Percentiles rank a stretch among this genome's conserved stretches.
These are phyloP conservation scores for Entomyzon cyanotis DNA, from an alignment of 2,113 vertebrate genomes.

Conservation along the genomic window DNA sequence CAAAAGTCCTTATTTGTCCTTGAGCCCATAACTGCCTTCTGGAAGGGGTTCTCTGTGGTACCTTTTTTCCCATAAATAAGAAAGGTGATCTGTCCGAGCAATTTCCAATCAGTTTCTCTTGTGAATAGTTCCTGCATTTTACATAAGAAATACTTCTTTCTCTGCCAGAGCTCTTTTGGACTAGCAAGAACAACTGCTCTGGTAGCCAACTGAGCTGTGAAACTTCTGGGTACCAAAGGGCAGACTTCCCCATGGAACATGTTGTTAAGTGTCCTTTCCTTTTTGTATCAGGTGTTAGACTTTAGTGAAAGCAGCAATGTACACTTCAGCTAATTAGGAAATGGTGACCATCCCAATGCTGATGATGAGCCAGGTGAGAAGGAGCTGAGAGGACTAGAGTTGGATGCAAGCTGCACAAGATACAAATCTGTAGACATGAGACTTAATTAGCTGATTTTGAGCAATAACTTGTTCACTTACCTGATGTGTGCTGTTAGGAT, in stretches of 20 bases:
- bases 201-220: neutral
- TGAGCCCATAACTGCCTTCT: neutral
- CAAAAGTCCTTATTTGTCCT: neutral
- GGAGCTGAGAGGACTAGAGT: neutral
- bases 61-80: neutral
- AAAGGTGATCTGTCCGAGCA: neutral
- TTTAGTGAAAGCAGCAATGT: neutral
- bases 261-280: neutral
- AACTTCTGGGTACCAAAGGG: neutral
- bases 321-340: neutral
- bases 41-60: neutral
- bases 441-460: neutral
- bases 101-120: neutral
- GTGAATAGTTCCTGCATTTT: neutral
- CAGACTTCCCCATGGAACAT: neutral
- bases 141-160: neutral
- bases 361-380: neutral
- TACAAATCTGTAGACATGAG: neutral
- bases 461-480: neutral
- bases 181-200: neutral
- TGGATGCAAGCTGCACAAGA: neutral
- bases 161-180: neutral
- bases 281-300: neutral
- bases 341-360: neutral
- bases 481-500: neutral